Percentiles rank a stretch among this genome's conserved stretches.
phyloP scores from a whole-genome alignment of 2,113 vertebrate species.

The Nannobrachium achirus region DNA sequence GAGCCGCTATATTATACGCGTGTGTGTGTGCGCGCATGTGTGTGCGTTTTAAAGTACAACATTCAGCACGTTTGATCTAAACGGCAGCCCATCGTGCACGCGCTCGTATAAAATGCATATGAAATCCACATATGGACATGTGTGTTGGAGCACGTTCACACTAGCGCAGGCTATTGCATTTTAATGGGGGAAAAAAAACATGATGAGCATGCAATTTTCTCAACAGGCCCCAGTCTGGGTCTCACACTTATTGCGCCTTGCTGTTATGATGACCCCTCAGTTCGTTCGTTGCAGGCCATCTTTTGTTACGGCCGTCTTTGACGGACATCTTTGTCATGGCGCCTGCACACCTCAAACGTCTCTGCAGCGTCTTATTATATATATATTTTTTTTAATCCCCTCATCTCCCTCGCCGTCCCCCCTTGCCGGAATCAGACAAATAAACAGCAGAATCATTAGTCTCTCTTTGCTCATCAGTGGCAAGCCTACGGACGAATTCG shows the following conservation, averaged over 20 bases:
- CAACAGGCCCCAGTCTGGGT: neutral
- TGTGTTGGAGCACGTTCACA: neutral
- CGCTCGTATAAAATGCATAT: neutral
- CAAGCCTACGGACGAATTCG: constrained; percentile 47
- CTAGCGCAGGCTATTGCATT: constrained; percentile 8
- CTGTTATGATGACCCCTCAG: no score
- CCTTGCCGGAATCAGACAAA: constrained; percentile 26
- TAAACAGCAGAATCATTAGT: constrained; percentile 53
- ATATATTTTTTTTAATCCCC: neutral
- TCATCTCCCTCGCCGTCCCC: constrained; percentile 30
- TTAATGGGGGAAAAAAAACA: constrained; percentile 26
- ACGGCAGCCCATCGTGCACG: neutral
- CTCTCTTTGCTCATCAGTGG: constrained; percentile 47
- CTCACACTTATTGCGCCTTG: constrained; percentile 3
- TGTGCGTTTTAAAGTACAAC: no score
- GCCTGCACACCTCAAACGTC: constrained; percentile 38
- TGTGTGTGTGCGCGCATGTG: neutral
- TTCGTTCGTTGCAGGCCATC: no score
- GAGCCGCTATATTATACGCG: neutral
- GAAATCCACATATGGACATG: neutral
- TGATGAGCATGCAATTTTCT: constrained; percentile 16
- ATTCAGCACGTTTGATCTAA: neutral
- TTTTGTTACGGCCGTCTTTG: no score
- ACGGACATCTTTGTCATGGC: neutral
- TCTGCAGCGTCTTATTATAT: no score